These are phyloP conservation scores for Pygathrix nemaeus DNA, from an alignment of 2,113 vertebrate species.

Conservation along the genomic window DNA sequence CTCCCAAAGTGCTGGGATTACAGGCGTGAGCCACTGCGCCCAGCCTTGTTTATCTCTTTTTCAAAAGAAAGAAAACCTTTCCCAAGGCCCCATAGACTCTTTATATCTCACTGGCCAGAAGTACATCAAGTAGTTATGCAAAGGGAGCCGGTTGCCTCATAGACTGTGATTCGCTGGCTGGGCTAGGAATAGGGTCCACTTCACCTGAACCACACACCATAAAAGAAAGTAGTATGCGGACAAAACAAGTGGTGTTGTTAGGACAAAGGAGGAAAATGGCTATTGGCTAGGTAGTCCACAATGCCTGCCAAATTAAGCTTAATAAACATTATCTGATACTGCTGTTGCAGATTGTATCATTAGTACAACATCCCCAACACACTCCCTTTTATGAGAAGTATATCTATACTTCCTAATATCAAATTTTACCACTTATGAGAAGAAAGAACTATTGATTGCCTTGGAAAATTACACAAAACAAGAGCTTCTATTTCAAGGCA, in stretches of 20 bases:
- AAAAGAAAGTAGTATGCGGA: neutral
- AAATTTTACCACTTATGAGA: slow-evolving; percentile 56
- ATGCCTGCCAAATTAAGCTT: slow-evolving; percentile 20
- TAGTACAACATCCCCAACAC: neutral
- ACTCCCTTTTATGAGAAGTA: slow-evolving; percentile 44
- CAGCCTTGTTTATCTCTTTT: neutral
- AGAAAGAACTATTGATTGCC: slow-evolving; percentile 57
- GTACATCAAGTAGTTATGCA: neutral
- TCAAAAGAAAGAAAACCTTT: neutral
- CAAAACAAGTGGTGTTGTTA: neutral
- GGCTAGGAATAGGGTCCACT: neutral
- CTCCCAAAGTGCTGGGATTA: too few species aligned
- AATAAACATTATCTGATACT: slow-evolving; percentile 41
- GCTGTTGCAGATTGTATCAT: slow-evolving; percentile 33
- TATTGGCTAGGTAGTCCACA: neutral
- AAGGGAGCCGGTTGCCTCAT: neutral
- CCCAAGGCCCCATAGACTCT: neutral
- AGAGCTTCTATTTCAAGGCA: slow-evolving; percentile 65
- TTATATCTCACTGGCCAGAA: neutral
- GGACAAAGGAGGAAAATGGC: neutral
- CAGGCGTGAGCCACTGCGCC: too few species aligned
- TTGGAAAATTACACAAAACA: slow-evolving; percentile 47
- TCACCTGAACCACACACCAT: neutral
- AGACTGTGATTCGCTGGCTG: neutral
- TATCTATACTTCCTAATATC: slow-evolving; percentile 50